These are phyloP conservation scores for Cynocephalus volans DNA, from an alignment of 2,113 vertebrate genomes.

Conservation along the genomic window DNA sequence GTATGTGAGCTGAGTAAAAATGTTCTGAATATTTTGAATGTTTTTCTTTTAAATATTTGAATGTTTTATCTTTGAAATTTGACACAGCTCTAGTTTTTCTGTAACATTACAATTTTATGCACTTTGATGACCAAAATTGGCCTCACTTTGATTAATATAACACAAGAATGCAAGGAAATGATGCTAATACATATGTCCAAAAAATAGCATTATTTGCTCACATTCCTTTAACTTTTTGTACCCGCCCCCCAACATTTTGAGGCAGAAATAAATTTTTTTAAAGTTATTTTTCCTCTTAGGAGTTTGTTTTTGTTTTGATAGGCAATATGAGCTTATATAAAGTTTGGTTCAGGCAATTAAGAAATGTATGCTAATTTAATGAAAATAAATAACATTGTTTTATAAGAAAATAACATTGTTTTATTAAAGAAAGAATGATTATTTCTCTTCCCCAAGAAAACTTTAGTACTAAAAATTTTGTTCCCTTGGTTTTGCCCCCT, in stretches of 20 bases:
- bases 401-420: neutral
- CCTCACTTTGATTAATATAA: neutral
- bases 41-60: neutral
- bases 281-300: neutral
- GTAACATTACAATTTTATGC: neutral
- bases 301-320: neutral
- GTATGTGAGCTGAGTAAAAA: conserved; percentile 85
- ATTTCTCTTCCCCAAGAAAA: neutral
- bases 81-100: neutral
- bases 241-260: neutral
- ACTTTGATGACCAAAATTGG: neutral
- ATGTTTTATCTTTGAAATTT: neutral
- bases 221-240: neutral
- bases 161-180: neutral
- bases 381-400: neutral
- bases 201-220: neutral
- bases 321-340: neutral
- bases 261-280: neutral
- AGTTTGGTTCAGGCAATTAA: neutral
- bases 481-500: neutral
- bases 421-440: neutral
- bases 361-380: neutral
- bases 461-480: neutral
- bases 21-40: neutral
- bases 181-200: neutral